Evolutionary conservation across 1,140 invertebrate genomes (phyloP).

Genomic region (Pinna nobilis): DNA sequence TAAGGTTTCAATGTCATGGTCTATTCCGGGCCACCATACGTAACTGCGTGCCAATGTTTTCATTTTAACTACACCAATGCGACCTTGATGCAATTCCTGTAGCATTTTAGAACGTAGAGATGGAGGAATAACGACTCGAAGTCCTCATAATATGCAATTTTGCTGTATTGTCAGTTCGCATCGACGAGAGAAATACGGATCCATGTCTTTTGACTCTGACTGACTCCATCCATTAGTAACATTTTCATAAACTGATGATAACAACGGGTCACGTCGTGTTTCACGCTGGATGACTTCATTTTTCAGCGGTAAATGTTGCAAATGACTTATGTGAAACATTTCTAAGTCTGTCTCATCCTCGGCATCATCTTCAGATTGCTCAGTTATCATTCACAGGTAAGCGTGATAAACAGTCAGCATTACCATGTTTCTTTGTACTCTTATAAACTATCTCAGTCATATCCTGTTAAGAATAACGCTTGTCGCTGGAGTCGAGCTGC

Average conservation of each 20-base stretch:
- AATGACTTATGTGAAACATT: neutral
- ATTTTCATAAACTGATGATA: neutral
- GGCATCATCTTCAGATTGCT: too few relatives aligned
- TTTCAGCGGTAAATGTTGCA: slow-evolving; percentile 15
- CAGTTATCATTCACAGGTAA: slow-evolving; percentile 12
- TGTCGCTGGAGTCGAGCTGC: slow-evolving; percentile 71
- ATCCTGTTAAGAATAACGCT: slow-evolving; percentile 64
- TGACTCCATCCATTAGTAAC: neutral
- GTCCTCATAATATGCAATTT: slow-evolving; percentile 23
- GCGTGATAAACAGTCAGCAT: slow-evolving; percentile 46
- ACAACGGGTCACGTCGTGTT: slow-evolving; percentile 10
- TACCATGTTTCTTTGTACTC: slow-evolving; percentile 36
- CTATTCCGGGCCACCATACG: slow-evolving; percentile 77
- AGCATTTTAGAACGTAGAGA: neutral
- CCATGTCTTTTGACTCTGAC: neutral
- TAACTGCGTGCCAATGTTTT: slow-evolving; percentile 76
- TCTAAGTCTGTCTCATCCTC: neutral
- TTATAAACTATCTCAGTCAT: slow-evolving; percentile 64
- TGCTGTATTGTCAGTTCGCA: slow-evolving; percentile 15
- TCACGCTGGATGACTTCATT: neutral
- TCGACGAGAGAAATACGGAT: neutral
- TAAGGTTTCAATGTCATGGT: slow-evolving; percentile 74
- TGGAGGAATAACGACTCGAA: slow-evolving; percentile 12
- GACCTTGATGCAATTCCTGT: slow-evolving; percentile 72
- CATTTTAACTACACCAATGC: slow-evolving; percentile 77